Base-by-base conservation (phyloP, 2,888 invertebrate species). In the Tribolium freemani region DNA sequence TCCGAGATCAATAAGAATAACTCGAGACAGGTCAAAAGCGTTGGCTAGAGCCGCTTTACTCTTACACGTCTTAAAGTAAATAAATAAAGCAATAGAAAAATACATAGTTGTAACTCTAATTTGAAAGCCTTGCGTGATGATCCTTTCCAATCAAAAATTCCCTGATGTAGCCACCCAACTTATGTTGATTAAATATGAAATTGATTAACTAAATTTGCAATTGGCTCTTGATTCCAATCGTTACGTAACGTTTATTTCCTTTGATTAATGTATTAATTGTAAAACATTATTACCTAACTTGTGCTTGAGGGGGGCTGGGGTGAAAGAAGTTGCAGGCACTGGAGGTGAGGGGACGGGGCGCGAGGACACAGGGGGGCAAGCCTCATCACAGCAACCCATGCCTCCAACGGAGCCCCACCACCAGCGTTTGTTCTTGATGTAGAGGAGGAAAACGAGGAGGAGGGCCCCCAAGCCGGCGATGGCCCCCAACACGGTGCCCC, bases 391-490 rank as follows among this genome's bases (percentile, higher is more conserved):
- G 83, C 92, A 92, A 53, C 91, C 89, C 73, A 88, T 88, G 57
- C 89, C 90, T 73, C 89, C 87, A 76, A 89, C 89, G 83, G 93
- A 92, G 83, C 91, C 89, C 86, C 93, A 89, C 87, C 93, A 93
- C 85, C 91, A 89, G 84, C 93, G 88, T 86, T 91, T 92, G 83
- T 96, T 93, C 84, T 95, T 95, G 78, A 97, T 90, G 88, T 96
- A 97, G 78, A 97, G 90, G 82, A 96, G 92, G 82, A 96, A 90
- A 77, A 96, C 92, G 81, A 97, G 88, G 79, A 97, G 89, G 73
- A 96, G 88, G 16, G 93, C 92, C 67, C 96, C 92, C 84, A 96
- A 92, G 75, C 94, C 95, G 75, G 93, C 94, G 81, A 96, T 93
- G 75, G 94, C 95, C 83, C 95, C 96, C 85, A 97, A 90, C 84